phyloP scores from a whole-genome alignment of 2,113 vertebrate genomes.

The Zapornia atra region DNA sequence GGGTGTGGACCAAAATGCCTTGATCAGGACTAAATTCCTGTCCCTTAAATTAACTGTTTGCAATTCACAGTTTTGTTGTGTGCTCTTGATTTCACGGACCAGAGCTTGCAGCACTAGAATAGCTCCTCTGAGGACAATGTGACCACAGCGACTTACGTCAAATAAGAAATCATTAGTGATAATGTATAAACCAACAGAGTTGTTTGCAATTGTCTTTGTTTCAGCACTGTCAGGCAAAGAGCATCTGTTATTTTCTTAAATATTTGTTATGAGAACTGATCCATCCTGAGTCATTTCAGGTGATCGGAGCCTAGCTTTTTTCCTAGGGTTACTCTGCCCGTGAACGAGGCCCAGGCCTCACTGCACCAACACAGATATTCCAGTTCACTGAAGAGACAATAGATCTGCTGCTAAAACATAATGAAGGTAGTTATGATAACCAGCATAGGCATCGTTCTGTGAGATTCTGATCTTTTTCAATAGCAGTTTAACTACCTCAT shows the following conservation, averaged over 20 bases:
- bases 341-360: not conserved
- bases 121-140: not conserved
- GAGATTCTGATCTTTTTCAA: not conserved
- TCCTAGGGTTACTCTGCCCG: not conserved
- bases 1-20: not conserved
- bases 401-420: not conserved
- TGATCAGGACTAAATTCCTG: not conserved
- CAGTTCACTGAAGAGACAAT: not conserved
- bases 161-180: not conserved
- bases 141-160: not conserved
- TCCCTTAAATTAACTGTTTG: not conserved
- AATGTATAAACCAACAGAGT: not conserved
- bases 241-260: not conserved
- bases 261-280: not conserved
- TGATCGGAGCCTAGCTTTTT: not conserved
- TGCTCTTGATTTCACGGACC: not conserved
- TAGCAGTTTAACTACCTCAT: not conserved
- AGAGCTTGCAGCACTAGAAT: not conserved
- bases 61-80: not conserved
- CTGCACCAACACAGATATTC: fast-evolving
- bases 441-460: not conserved
- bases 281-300: not conserved
- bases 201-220: not conserved
- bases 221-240: not conserved
- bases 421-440: not conserved